Evolutionary conservation across 2,888 invertebrate genomes (phyloP), one percentile per base, ranked within the genome.

Genomic region (Syrista parreyssii): DNA sequence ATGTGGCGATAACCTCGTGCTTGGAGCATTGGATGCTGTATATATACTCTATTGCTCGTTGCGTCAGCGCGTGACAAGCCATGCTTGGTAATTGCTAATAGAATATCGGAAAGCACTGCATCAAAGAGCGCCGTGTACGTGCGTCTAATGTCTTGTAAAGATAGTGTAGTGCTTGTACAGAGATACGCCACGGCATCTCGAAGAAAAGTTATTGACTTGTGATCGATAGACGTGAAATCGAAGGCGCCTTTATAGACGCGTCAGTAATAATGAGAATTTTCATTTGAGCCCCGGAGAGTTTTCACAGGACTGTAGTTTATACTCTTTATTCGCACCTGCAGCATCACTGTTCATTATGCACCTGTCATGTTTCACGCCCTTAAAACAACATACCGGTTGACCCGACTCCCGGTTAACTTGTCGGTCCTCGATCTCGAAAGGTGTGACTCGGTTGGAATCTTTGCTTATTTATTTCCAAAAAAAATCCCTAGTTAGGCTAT

Each of bases 361-460:
- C 89, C 89, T 89, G 91, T 91, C 91, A 88, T 88, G 89, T 90
- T 90, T 89, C 87, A 88, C 89, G 88, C 89, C 88, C 88, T 89
- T 89, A 86, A 88, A 89, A 91, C 88, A 91, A 91, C 91, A 89
- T 71, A 31, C 32, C 71, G 32, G 31, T 31, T 71, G 71, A 71
- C 31, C 71, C 71, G 71, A 76, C 31, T 34, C 55, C 76, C n/a
- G 35, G 33, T 73, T 73, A 76, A 78, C n/a, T 72, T 75, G 76
- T 76, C 55, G 23, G 23, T 55, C n/a, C 31, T 72, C 77, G 78
- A 74, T 81, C 81, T 73, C 79, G 34, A 71, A 33, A 71, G 32
- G 32, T 33, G 71, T 86, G 84, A 84, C 86, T 85, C 79, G 84
- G 79, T 78, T 82, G 84, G 55, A 55, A 55, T 55, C 55, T 55